A percentile compares a stretch with the other conserved stretches of the same genome.
These are phyloP conservation scores for Meriones psammophilus DNA, from an alignment of 2,797 vertebrate genomes.

Conservation along the genomic window DNA sequence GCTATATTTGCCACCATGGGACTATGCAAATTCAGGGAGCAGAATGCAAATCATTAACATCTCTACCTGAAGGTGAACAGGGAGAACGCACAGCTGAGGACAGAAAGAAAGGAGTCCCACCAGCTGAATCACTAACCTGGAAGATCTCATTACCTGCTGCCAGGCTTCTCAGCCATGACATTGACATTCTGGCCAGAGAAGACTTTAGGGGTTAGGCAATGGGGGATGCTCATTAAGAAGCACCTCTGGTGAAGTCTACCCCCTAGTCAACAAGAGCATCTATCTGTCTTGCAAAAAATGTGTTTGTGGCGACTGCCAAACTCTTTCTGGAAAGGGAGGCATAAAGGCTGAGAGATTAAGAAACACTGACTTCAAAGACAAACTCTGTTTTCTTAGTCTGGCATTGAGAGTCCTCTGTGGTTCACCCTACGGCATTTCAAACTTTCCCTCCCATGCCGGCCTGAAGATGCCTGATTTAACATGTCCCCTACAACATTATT, in stretches of 20 bases:
- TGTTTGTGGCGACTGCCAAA: conserved; percentile 13
- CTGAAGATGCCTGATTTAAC: background rate
- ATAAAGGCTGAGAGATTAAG: background rate
- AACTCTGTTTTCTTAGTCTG: background rate
- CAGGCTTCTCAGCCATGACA: background rate
- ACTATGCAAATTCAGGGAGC: background rate
- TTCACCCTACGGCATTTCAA: background rate
- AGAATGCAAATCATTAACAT: conserved; percentile 14
- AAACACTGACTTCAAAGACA: background rate
- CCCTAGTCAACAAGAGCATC: background rate
- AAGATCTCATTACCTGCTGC: background rate
- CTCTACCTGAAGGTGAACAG: background rate
- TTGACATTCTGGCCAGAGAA: background rate
- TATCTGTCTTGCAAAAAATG: background rate
- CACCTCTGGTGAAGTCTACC: background rate
- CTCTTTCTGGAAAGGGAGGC: background rate
- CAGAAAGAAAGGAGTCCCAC: background rate
- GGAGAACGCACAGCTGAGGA: fast-evolving
- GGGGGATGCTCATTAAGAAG: background rate
- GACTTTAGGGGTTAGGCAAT: background rate
- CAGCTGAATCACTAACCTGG: background rate
- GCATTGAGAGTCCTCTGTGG: background rate
- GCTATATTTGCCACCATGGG: fast-evolving
- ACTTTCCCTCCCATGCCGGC: background rate
- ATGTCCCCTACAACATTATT: background rate